phyloP scores from a whole-genome alignment of 2,797 vertebrate genomes.

The Hydrocynus forskahlii region DNA sequence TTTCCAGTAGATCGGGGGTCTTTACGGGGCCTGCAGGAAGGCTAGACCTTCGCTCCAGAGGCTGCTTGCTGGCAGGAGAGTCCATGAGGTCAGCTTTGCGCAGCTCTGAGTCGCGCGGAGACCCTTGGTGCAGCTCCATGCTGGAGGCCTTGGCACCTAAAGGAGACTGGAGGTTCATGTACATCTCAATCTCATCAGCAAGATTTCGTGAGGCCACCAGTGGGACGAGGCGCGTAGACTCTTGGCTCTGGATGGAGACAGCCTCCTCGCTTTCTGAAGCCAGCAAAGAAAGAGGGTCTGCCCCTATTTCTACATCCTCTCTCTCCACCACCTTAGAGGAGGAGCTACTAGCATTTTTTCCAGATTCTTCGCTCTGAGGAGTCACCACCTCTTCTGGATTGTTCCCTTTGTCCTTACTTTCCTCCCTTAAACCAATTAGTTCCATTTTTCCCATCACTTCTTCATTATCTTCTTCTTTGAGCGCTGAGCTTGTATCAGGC shows the following conservation, averaged over 20 bases:
- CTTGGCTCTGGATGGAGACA: constrained; percentile 77
- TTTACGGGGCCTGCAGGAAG: constrained; percentile 81
- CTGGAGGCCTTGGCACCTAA: constrained; percentile 87
- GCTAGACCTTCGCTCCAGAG: constrained; percentile 87
- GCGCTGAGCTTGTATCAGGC: background rate
- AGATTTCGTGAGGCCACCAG: constrained; percentile 89
- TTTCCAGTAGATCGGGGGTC: constrained; percentile 64
- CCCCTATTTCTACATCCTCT: constrained; percentile 88
- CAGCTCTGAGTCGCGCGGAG: background rate
- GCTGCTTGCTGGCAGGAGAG: constrained; percentile 58
- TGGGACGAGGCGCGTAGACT: constrained; percentile 75
- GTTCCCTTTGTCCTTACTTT: constrained; percentile 48
- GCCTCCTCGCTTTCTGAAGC: constrained; percentile 80
- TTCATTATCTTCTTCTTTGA: constrained; percentile 29
- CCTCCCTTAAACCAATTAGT: constrained; percentile 58
- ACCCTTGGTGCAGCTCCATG: constrained; percentile 87
- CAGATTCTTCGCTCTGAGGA: constrained; percentile 57
- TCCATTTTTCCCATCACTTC: background rate
- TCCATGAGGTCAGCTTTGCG: constrained; percentile 60
- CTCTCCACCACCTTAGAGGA: constrained; percentile 82
- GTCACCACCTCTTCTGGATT: background rate
- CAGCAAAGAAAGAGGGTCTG: constrained; percentile 92
- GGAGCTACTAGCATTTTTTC: constrained; percentile 75
- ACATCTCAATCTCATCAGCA: constrained; percentile 96
- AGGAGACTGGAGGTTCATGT: constrained; percentile 92